Evolutionary conservation across 1,140 invertebrate genomes (phyloP), one percentile per base, ranked within the genome.

Genomic region (Bombus confusus): DNA sequence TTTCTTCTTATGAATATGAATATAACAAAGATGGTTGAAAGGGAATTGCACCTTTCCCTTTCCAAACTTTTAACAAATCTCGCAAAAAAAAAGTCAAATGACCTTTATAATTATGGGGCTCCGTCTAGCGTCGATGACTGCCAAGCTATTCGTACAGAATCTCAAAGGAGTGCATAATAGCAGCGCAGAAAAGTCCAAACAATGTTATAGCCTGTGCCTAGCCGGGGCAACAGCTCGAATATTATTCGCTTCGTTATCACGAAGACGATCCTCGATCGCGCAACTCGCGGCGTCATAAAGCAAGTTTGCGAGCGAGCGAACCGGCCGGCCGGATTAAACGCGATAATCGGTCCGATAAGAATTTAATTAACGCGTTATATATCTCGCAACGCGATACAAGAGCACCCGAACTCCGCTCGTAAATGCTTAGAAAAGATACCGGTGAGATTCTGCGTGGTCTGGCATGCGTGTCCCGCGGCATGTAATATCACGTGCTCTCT

Each of bases 301-400:
- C 80, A 87, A 76, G 34, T 64, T 15, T 28, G 59, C 59, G 12
- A 62, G 64, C 62, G n/a, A 22, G 75, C 66, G 64, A 22, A 78
- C 47, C 57, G 81, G 59, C 47, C 25, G 31, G 72, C 52, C 64
- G 83, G 88, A 88, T 91, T 77, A 80, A 86, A 78, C 74, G 37
- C 83, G 90, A 92, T 91, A 90, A 91, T 89, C 87, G 80, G 25
- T 5, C 18, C 47, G 91, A 92, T 92, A 91, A 92, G 91, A 69
- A 88, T 86, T 87, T 92, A 91, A 92, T 92, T 92, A 92, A 89
- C 91, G 90, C 86, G 77, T 85, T 81, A 83, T 86, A 80, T 81
- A 86, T 85, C 83, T 81, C 86, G 52, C 71, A 69, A 62, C 71
- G 71, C 73, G 78, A 71, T 79, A 59, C 77, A 78, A 77, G 85